A percentile compares a stretch with the other conserved stretches of the same genome.
These are phyloP conservation scores for Urocyon cinereoargenteus DNA, from an alignment of 2,797 vertebrate species.

Conservation along the genomic window DNA sequence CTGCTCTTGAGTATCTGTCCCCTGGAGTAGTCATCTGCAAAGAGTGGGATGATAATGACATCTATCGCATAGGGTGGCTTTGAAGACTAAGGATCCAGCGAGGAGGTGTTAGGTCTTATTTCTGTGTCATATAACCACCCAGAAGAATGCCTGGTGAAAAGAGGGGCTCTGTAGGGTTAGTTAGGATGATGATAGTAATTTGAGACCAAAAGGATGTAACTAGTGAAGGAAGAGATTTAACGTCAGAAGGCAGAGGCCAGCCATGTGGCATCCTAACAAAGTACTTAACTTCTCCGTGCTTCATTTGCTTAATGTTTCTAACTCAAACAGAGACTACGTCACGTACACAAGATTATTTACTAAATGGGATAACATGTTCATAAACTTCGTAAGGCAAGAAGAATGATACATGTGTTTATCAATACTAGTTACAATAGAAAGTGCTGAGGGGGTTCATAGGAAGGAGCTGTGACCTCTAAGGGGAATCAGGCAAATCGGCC, in stretches of 20 bases:
- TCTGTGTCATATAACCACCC: neutral
- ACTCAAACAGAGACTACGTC: neutral
- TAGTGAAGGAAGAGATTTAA: neutral
- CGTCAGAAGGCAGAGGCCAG: neutral
- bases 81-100: slow-evolving; percentile 15
- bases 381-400: neutral
- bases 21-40: neutral
- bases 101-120: neutral
- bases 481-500: neutral
- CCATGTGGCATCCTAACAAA: neutral
- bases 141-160: neutral
- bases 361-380: neutral
- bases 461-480: neutral
- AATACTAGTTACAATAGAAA: neutral
- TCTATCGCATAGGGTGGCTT: neutral
- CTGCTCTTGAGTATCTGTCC: neutral
- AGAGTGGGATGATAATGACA: neutral
- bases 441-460: neutral
- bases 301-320: neutral
- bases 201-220: neutral
- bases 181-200: neutral
- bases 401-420: neutral
- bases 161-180: neutral
- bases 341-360: neutral
- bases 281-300: neutral